phyloP scores from a whole-genome alignment of 2,113 vertebrate species.

The Xenopus laevis region DNA sequence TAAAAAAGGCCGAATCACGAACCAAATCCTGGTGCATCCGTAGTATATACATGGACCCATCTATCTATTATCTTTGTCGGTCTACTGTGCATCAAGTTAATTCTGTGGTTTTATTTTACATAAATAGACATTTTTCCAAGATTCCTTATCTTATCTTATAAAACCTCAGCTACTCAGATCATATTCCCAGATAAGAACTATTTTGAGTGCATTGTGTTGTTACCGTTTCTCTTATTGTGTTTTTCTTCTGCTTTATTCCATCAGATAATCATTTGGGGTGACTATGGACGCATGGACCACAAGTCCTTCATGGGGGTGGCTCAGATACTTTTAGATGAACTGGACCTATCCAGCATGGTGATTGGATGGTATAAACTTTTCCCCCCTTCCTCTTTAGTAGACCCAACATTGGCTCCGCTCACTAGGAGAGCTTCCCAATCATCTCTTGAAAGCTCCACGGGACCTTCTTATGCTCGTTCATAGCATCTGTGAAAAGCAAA shows the following conservation, averaged over 20 bases:
- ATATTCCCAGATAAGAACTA: too few species aligned
- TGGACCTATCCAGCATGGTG: conserved; percentile 99
- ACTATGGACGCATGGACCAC: conserved; percentile 99
- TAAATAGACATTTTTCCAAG: too few species aligned
- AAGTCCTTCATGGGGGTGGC: conserved; percentile 99
- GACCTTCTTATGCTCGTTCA: conserved; percentile 86
- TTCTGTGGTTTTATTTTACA: too few species aligned
- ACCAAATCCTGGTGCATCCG: too few species aligned
- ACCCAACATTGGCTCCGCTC: conserved; percentile 95
- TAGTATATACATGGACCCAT: too few species aligned
- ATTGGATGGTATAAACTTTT: conserved; percentile 99
- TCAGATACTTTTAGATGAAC: conserved; percentile 98
- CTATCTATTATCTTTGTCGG: too few species aligned
- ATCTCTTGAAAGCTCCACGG: conserved; percentile 96
- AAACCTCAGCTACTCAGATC: too few species aligned
- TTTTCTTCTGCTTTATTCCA: conserved; percentile 47
- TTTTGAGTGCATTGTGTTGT: too few species aligned
- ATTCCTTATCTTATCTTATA: too few species aligned
- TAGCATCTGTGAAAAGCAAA: conserved; percentile 86
- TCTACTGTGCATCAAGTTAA: too few species aligned
- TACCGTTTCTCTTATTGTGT: too few species aligned
- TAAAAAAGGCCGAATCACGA: too few species aligned
- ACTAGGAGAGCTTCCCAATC: conserved; percentile 98
- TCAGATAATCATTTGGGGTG: conserved; percentile 98
- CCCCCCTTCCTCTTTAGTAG: conserved; percentile 95